Conservation (phyloP, 1,140 invertebrate genomes). For the Maconellicoccus hirsutus region DNA sequence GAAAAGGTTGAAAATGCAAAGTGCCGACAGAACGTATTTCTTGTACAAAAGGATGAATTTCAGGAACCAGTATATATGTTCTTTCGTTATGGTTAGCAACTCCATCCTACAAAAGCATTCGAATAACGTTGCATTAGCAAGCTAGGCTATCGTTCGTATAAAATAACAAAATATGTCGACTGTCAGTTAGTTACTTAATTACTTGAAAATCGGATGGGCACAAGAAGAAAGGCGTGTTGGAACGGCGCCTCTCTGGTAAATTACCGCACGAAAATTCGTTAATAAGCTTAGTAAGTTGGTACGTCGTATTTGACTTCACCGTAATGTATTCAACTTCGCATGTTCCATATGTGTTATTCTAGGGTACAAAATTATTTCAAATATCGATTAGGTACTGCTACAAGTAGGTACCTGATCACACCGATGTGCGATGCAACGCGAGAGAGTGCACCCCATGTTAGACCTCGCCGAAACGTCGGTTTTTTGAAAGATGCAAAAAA, state of each 20-base stretch:
- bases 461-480: background rate
- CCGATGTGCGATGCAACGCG: too few relatives aligned
- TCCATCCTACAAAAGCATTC: conserved; percentile 29
- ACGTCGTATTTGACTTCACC: conserved; percentile 21
- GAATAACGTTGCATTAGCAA: too few relatives aligned
- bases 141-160: background rate
- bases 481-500: too few relatives aligned
- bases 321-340: conserved; percentile 30
- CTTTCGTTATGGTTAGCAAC: conserved; percentile 29
- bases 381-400: too few relatives aligned
- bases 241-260: conserved; percentile 26
- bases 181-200: conserved; percentile 15
- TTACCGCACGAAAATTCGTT: conserved; percentile 30
- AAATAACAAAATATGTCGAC: too few relatives aligned
- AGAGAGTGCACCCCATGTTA: background rate
- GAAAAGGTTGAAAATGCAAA: conserved; percentile 32
- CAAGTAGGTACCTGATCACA: too few relatives aligned
- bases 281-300: conserved; percentile 30
- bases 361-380: conserved; percentile 21
- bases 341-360: conserved; percentile 28
- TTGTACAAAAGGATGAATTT: conserved; percentile 26
- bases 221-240: conserved; percentile 28
- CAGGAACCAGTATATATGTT: conserved; percentile 26
- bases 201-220: conserved; percentile 30
- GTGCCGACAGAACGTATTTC: conserved; percentile 28